Evolutionary conservation across 2,113 vertebrate genomes (phyloP), one percentile per base, ranked within the genome.

Genomic region (Onychostoma macrolepis): DNA sequence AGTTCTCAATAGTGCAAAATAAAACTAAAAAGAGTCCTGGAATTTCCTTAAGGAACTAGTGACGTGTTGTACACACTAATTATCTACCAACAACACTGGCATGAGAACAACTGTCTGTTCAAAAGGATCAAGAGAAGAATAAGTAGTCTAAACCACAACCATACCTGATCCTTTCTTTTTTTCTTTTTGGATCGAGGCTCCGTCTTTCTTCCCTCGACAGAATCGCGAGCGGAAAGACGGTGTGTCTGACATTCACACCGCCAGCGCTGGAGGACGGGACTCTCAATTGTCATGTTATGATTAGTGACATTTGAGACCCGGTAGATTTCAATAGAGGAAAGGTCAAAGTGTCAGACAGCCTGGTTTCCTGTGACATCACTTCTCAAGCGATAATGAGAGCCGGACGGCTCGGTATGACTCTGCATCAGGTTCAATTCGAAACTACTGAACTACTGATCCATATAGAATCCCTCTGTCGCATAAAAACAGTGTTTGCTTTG

Each of bases 51-150:
- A 82, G 86, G 83, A 53, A 81, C 88, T 91, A 89, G 91, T 91
- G 92, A 91, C 90, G 90, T 91, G 89, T 90, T 93, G 93, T 93
- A 94, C 91, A 92, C 92, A 91, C 93, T 94, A 95, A 95, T 95
- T 94, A 94, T 83, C 87, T 76, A 80, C 48, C 36, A 65, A 91
- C 86, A 90, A 90, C 86, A 88, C 89, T 92, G 89, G 91, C 89
- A 87, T 38, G 3, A 80, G 84, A 92, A 94, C 94, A 95, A 94
- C 91, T 87, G 92, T 80, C 90, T 92, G 91, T 93, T 94, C 90
- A 93, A 89, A 86, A 74, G 80, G 87, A 81, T 88, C 65, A 85
- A 41, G 61, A 33, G 41, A 36, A 84, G 69, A 90, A 88, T 84
- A 74, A 80, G 61, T 36, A 89, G 86, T 81, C 33, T 89, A 91